Evolutionary conservation across 2,113 vertebrate genomes (phyloP).

Genomic region (Bubo bubo): DNA sequence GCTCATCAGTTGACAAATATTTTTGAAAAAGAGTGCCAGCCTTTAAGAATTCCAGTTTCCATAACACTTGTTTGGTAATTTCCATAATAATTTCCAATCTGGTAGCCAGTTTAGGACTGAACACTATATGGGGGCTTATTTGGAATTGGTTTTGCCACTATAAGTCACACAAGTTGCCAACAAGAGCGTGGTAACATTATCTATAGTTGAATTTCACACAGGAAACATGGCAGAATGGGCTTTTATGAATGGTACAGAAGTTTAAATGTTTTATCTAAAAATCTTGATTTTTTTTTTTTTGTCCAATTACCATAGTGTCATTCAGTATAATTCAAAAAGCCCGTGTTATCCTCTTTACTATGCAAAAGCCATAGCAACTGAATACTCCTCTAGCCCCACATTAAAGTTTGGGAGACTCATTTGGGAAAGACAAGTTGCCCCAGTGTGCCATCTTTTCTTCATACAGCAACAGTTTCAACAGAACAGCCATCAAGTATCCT

Average conservation of each 20-base stretch:
- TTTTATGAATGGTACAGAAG: background rate
- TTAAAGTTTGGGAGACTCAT: background rate
- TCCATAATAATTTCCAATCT: background rate
- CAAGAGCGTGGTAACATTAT: background rate
- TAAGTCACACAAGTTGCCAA: background rate
- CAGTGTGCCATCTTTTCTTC: background rate
- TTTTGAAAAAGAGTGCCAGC: background rate
- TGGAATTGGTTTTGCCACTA: background rate
- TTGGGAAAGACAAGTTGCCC: background rate
- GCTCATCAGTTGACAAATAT: constrained; percentile 14
- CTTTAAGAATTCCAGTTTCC: background rate
- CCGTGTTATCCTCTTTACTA: background rate
- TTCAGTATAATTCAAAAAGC: background rate
- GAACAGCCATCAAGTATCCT: background rate
- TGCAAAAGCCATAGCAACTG: background rate
- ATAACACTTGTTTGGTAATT: background rate
- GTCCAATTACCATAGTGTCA: background rate
- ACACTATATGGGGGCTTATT: background rate
- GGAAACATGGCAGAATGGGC: background rate
- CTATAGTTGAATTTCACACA: background rate
- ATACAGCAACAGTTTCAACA: background rate
- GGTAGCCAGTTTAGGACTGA: background rate
- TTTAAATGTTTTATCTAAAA: background rate
- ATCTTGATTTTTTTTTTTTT: background rate
- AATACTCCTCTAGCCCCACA: background rate